Percentiles rank a stretch among this genome's conserved stretches.
These are phyloP conservation scores for Thunnus thynnus DNA, from an alignment of 2,113 vertebrate genomes.

Conservation along the genomic window DNA sequence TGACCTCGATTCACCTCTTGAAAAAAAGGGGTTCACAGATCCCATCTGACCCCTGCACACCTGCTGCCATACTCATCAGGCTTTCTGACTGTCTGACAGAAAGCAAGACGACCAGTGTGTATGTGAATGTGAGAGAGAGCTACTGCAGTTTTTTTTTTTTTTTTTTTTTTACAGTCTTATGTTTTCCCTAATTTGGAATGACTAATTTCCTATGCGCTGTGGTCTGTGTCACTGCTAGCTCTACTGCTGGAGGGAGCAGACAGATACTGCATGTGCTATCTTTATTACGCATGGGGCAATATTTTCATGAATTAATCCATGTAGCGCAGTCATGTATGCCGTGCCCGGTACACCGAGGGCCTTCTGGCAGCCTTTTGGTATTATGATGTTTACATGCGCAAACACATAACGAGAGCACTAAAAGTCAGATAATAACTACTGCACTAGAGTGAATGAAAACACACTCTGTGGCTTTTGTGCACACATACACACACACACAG, in stretches of 20 bases:
- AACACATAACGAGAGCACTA: neutral
- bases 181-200: neutral
- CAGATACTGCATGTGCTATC: neutral
- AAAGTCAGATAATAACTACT: constrained; percentile 1
- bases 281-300: neutral
- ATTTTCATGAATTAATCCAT: neutral
- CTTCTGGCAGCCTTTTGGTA: neutral
- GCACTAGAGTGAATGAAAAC: constrained; percentile 4
- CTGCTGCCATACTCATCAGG: too few species aligned
- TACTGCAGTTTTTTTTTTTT: too few species aligned
- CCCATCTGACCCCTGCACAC: too few species aligned
- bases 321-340: neutral
- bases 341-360: neutral
- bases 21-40: too few species aligned
- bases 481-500: neutral
- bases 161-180: neutral
- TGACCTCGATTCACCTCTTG: too few species aligned
- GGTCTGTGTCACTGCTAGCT: neutral
- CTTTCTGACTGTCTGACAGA: too few species aligned
- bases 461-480: constrained; percentile 2
- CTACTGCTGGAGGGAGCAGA: neutral
- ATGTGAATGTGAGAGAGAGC: too few species aligned
- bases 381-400: neutral
- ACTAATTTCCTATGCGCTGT: neutral
- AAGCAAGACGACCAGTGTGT: too few species aligned